Base-by-base conservation (phyloP, 2,113 vertebrate species). In the Nymphicus hollandicus region DNA sequence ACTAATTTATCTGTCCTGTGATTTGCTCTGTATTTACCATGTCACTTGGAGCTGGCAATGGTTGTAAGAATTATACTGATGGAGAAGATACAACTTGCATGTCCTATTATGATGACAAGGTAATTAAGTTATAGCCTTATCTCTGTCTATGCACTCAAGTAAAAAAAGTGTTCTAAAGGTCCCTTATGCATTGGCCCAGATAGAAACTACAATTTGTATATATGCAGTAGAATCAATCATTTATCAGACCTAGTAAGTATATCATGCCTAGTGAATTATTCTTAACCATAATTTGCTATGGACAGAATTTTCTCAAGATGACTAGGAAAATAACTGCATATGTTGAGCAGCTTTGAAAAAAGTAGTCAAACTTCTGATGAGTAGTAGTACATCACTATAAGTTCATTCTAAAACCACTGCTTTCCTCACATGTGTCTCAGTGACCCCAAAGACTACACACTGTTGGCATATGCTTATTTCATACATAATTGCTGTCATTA, bases 341-440 rank as follows among this genome's bases (percentile, higher is more conserved):
- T 25, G 20, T 7, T 64, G 28, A 86, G 47, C n/a, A 66, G 19
- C 41, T 86, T 73, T 73, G 41, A 41, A 80, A 92, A 83, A n/a
- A 9, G 17, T 20, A 49, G 39, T 35, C 29, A 50, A 63, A 61
- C 9, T 60, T 39, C 2, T 2, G 33, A 47, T 55, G 11, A 64
- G 13, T 18, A 1, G 13, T 18, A 1, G 1, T 60, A 55, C 11
- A 27, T 63, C 39, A 46, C 10, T 63, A 0, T 28, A 74, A 39
- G 4, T 49, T 83, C 29, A 31, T 68, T 10, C 6, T 52, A 63
- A 78, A 83, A 37, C 23, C 18, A 20, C 16, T 64, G 5, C 27
- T 64, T 55, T 87, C 55, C 43, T 66, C 7, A 63, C 9, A 15
- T 6, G 11, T 41, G 58, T 53, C 35, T 43, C 15, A 81, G 19